Evolutionary conservation across 2,888 invertebrate species (phyloP).

Genomic region (Masnerella sp.): DNA sequence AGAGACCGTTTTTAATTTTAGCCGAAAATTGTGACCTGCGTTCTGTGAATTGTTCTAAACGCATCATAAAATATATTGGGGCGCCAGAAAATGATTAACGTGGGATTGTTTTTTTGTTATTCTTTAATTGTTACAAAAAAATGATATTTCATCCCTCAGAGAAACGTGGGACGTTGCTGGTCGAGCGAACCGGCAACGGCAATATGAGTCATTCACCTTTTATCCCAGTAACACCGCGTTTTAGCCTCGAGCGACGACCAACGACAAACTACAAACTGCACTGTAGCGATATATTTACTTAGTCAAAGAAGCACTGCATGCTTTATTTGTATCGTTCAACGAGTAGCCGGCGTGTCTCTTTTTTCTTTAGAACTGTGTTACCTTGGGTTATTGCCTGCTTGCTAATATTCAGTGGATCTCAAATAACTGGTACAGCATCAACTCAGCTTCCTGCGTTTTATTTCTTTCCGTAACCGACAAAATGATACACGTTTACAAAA

Average conservation of each 20-base stretch:
- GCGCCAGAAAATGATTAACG: too few species aligned
- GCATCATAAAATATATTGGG: too few species aligned
- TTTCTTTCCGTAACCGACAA: too few species aligned
- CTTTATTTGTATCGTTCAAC: conserved; percentile 72
- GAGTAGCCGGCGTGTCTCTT: conserved; percentile 69
- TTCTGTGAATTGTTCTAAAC: too few species aligned
- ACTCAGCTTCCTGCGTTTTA: too few species aligned
- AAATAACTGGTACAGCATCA: too few species aligned
- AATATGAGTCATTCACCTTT: conserved; percentile 77
- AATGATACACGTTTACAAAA: too few species aligned
- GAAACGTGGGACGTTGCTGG: conserved; percentile 72
- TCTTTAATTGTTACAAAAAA: too few species aligned
- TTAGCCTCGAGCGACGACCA: conserved; percentile 70
- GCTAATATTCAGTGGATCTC: conserved; percentile 62
- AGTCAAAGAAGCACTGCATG: conserved; percentile 65
- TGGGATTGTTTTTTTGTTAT: too few species aligned
- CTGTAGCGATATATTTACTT: conserved; percentile 64
- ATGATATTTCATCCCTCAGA: conserved; percentile 70
- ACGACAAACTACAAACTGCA: conserved; percentile 73
- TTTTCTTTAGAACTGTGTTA: conserved; percentile 64
- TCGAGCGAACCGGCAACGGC: conserved; percentile 70
- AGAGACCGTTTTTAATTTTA: conserved; percentile 1
- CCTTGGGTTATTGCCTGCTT: conserved; percentile 49
- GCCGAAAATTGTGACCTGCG: conserved; percentile 15
- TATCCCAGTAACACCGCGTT: conserved; percentile 78